These are phyloP conservation scores for Chromoteleia sp. DNA, from an alignment of 2,888 invertebrate species.

Conservation along the genomic window DNA sequence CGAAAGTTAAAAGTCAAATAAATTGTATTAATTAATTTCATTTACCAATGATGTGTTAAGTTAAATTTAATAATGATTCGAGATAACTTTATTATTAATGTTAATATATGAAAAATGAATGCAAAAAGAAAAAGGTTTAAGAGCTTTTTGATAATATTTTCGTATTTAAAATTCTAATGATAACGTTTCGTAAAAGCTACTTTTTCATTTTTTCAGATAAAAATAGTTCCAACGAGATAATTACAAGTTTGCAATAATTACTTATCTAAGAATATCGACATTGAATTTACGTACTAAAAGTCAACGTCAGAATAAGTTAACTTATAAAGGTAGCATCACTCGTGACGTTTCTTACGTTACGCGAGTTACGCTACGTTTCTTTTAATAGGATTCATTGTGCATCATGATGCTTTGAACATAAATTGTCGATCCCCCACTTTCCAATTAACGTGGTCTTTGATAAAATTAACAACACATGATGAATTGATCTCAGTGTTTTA, in stretches of 20 bases:
- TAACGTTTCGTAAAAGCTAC: no score
- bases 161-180: no score
- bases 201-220: no score
- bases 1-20: no score
- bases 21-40: no score
- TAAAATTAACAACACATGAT: conserved; percentile 18
- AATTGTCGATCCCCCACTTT: conserved; percentile 20
- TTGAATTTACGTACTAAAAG: not conserved
- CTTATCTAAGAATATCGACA: conserved; percentile 3
- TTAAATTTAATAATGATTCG: no score
- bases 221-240: not conserved
- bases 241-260: not conserved
- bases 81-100: no score
- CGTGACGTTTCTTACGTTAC: conserved; percentile 23
- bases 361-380: conserved; percentile 26
- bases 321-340: not conserved
- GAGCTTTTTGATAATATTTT: no score
- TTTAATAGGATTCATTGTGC: conserved; percentile 31
- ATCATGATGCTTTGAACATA: not conserved
- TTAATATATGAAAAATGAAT: no score
- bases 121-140: no score
- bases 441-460: conserved; percentile 3
- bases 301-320: not conserved
- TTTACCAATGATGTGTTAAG: no score
- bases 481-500: conserved; percentile 28